Evolutionary conservation across 2,113 vertebrate genomes (phyloP).

Genomic region (Pteruthius melanotis): DNA sequence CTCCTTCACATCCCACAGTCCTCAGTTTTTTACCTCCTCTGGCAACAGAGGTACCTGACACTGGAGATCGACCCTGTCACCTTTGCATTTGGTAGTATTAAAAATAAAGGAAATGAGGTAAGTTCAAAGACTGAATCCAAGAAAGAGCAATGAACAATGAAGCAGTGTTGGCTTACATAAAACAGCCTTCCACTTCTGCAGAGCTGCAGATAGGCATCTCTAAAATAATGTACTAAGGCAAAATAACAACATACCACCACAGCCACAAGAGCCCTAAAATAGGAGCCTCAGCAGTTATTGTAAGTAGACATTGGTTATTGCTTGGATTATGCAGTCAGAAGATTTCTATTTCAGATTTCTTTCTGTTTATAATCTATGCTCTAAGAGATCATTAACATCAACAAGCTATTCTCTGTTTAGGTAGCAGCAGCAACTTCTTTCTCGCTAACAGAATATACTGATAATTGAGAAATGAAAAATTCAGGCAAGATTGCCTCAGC

Average conservation of each 20-base stretch:
- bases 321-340: slow-evolving; percentile 23
- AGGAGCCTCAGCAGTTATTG: not conserved
- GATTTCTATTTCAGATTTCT: slow-evolving; percentile 50
- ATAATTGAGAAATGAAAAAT: slow-evolving; percentile 21
- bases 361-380: not conserved
- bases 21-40: not conserved
- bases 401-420: slow-evolving; percentile 4
- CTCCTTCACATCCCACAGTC: not conserved
- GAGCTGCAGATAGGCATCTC: not conserved
- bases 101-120: not conserved
- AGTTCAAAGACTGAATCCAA: not conserved
- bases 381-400: slow-evolving; percentile 5
- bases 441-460: not conserved
- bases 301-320: not conserved
- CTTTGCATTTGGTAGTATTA: not conserved
- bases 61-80: not conserved
- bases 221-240: not conserved
- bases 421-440: slow-evolving; percentile 11
- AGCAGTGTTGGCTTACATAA: not conserved
- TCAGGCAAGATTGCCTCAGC: not conserved
- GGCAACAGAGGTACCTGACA: not conserved
- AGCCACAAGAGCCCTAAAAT: not conserved
- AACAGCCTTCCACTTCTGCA: not conserved
- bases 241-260: not conserved
- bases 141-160: not conserved